Evolutionary conservation across 2,113 vertebrate species (phyloP).

Genomic region (Lagopus muta): DNA sequence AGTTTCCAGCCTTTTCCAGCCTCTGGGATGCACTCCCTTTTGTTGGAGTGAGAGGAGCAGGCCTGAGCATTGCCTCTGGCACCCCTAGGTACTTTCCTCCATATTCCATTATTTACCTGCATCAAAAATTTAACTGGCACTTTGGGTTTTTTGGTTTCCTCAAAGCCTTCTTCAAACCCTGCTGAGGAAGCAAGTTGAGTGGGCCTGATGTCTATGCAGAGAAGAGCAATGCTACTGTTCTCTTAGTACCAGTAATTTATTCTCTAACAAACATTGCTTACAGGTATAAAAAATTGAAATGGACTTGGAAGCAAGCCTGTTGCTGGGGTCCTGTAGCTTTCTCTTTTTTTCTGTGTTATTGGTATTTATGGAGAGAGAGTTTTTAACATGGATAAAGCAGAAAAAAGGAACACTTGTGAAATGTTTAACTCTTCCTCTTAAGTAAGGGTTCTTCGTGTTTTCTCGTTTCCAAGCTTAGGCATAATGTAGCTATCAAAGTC

Average conservation of each 20-base stretch:
- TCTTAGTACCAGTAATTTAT: not conserved
- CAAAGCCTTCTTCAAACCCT: not conserved
- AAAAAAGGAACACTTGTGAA: not conserved
- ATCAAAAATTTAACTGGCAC: not conserved
- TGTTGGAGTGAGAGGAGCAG: not conserved
- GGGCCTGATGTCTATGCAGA: fast-evolving
- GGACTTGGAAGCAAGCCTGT: not conserved
- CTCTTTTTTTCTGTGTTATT: not conserved
- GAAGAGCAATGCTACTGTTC: fast-evolving
- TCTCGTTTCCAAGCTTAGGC: constrained; percentile 1
- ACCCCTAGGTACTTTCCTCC: not conserved
- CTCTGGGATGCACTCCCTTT: not conserved
- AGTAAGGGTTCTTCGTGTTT: not conserved
- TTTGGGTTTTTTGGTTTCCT: constrained; percentile 9
- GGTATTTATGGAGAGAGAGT: not conserved
- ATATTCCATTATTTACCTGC: not conserved
- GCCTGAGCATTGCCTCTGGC: not conserved
- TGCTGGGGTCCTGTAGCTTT: not conserved
- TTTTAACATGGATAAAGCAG: not conserved
- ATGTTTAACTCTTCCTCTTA: not conserved
- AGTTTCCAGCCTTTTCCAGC: not conserved
- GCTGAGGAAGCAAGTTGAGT: fast-evolving
- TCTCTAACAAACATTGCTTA: not conserved
- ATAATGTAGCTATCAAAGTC: not conserved
- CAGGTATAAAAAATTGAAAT: not conserved